A percentile compares a stretch with the other conserved stretches of the same genome.
Evolutionary conservation across 2,888 invertebrate species (phyloP).

Genomic region (Apodemia mormo): DNA sequence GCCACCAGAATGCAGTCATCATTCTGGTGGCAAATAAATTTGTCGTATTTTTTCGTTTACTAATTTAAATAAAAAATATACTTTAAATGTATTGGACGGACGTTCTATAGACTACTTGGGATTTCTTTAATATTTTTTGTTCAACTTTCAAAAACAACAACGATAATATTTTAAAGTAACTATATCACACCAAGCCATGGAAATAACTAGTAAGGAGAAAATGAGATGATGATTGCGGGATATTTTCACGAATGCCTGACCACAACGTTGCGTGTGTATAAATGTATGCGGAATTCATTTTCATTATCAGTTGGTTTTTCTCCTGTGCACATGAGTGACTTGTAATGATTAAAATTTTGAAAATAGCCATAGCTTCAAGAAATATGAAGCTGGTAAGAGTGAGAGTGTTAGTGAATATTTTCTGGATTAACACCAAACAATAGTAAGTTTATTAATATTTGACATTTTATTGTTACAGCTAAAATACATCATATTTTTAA

Average conservation of each 20-base stretch:
- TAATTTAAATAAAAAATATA: too few relatives aligned
- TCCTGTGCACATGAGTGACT: constrained; percentile 69
- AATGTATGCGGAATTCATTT: constrained; percentile 80
- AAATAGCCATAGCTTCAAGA: constrained; percentile 59
- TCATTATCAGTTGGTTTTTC: constrained; percentile 76
- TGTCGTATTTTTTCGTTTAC: too few relatives aligned
- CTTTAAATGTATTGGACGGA: too few relatives aligned
- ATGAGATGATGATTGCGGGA: constrained; percentile 54
- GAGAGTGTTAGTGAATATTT: constrained; percentile 62
- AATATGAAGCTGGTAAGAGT: constrained; percentile 79
- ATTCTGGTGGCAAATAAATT: too few relatives aligned
- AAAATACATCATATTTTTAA: constrained; percentile 52
- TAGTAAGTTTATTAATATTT: constrained; percentile 30
- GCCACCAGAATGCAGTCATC: too few relatives aligned
- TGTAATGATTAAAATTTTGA: constrained; percentile 41
- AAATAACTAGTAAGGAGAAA: constrained; percentile 59
- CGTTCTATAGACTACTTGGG: too few relatives aligned
- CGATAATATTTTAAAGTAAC: not conserved
- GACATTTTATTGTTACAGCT: constrained; percentile 58
- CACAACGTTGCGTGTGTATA: constrained; percentile 73
- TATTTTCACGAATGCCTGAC: constrained; percentile 78
- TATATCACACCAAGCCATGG: constrained; percentile 29
- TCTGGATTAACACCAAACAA: constrained; percentile 29
- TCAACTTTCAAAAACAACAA: not conserved
- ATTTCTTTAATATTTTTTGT: not conserved